Base-by-base conservation (phyloP, 2,888 invertebrate species). In the Oxytorus armatus region DNA sequence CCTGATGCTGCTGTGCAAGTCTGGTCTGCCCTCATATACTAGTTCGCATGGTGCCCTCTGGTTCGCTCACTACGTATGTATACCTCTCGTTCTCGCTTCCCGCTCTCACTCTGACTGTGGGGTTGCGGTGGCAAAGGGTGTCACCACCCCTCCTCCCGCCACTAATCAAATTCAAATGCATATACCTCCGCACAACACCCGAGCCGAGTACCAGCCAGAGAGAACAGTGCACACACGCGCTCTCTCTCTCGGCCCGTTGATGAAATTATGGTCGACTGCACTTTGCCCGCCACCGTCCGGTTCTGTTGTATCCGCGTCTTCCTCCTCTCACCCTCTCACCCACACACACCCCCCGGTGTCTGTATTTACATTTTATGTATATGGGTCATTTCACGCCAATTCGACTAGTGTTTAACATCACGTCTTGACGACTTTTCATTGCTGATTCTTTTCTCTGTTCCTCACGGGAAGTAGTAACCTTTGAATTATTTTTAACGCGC, bases 131-230 rank as follows among this genome's bases (percentile, higher is more conserved):
- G 88, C 88, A 88, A 89, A 90, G 91, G 91, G 91, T 91, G 91
- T 91, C 90, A 89, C 86, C 88, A 84, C 86, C 88, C 86, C 86
- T 82, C 85, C 86, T 84, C 83, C 86, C 86, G 86, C 90, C 90
- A 90, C 91, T 91, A 90, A 91, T 92, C 91, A 91, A 91, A 91
- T 91, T 90, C 91, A 91, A 90, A 90, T 88, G 90, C 90, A 89
- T 89, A 88, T 88, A 84, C 88, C 88, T 77, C 63, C 72, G 70
- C 73, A 25, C 87, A 89, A 87, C 89, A 86, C 85, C 85, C 88
- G 61, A 63, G 57, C 66, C 33, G 42, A 69, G 69, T 63, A 47
- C 65, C 66, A 44, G 59, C 29, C 44, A 65, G 66, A 57, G 68
- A 72, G 63, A 36, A 23, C 55, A 85, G 86, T 85, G 87, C 90